A percentile compares a stretch with the other conserved stretches of the same genome.
Conservation (phyloP, 2,888 invertebrate genomes). For the Encarsia formosa region DNA sequence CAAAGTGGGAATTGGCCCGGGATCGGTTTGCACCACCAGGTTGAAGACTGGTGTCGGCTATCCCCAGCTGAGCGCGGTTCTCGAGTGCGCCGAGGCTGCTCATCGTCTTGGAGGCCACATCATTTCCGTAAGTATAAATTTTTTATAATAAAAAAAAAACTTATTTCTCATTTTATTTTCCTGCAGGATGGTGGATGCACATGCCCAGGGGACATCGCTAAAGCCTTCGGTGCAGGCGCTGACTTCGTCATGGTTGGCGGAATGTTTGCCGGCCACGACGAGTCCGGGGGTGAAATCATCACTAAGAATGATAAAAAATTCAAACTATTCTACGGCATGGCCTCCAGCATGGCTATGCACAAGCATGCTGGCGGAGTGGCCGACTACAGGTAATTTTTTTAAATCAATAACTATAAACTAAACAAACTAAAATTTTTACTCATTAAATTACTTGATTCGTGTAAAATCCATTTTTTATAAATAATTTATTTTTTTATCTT, state of each 20-base stretch:
- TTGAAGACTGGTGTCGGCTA: conserved; percentile 92
- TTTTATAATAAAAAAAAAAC: no score
- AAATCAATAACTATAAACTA: no score
- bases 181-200: conserved; percentile 87
- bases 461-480: no score
- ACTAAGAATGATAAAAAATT: conserved; percentile 73
- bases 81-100: conserved; percentile 93
- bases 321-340: conserved; percentile 92
- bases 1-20: conserved; percentile 85
- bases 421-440: no score
- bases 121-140: conserved; percentile 65
- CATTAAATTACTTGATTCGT: no score
- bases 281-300: conserved; percentile 81
- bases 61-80: conserved; percentile 87
- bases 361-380: conserved; percentile 75
- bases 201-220: conserved; percentile 88
- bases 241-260: conserved; percentile 96
- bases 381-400: conserved; percentile 59
- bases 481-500: no score
- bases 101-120: conserved; percentile 92
- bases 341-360: conserved; percentile 84
- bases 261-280: conserved; percentile 90
- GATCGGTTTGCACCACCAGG: conserved; percentile 87
- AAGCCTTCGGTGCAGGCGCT: conserved; percentile 91
- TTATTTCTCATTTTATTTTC: no score